A percentile compares a stretch with the other conserved stretches of the same genome.
Conservation (phyloP, 2,797 vertebrate species). For the Phataginus tetradactyla region DNA sequence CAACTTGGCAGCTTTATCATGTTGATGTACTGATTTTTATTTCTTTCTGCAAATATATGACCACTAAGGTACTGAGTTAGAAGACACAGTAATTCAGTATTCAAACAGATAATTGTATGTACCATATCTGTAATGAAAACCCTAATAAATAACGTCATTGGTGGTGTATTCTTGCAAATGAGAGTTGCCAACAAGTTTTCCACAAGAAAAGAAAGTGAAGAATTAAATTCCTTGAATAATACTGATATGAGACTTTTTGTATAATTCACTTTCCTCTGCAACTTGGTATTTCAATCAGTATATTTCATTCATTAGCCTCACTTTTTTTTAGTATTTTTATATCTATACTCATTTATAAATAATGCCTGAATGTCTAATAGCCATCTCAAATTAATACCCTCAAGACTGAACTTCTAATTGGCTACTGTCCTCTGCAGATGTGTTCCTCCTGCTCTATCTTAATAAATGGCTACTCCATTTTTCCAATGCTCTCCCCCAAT, state of each 20-base stretch:
- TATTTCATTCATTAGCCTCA: conserved; percentile 1
- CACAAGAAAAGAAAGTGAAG: neutral
- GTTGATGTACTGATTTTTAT: conserved; percentile 52
- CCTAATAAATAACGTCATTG: conserved; percentile 48
- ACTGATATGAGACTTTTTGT: neutral
- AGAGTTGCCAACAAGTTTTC: conserved; percentile 1
- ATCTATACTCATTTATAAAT: conserved; percentile 5
- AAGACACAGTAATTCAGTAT: conserved; percentile 11
- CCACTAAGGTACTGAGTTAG: neutral
- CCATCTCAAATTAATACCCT: neutral
- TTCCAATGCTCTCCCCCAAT: neutral
- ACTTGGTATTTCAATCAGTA: neutral
- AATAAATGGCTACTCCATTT: neutral
- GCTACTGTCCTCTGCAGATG: neutral
- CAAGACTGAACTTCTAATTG: conserved; percentile 1
- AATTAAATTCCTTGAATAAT: conserved; percentile 33
- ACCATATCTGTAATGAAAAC: neutral
- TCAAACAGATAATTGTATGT: conserved; percentile 32
- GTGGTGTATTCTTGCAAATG: conserved; percentile 33
- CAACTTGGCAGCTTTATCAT: neutral
- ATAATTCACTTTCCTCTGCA: conserved; percentile 25
- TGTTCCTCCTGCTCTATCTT: neutral
- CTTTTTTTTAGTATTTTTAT: neutral
- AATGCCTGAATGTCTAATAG: neutral
- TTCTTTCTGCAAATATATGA: conserved; percentile 39